These are phyloP conservation scores for Lacanobia oleracea DNA, from an alignment of 2,888 invertebrate species.

Conservation along the genomic window DNA sequence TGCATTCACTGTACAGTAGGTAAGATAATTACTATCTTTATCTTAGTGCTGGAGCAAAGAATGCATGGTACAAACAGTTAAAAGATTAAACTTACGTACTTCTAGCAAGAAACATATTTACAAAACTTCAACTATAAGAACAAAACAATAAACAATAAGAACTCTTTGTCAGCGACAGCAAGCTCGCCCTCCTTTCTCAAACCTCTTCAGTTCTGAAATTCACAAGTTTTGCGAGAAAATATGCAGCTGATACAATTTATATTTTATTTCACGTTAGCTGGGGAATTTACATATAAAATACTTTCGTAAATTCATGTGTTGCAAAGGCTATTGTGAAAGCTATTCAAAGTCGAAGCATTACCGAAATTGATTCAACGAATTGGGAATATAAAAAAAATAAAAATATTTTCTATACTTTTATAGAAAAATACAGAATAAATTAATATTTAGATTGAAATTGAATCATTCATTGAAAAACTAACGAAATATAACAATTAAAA, in stretches of 20 bases:
- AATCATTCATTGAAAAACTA: too few relatives aligned
- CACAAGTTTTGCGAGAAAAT: conserved; percentile 24
- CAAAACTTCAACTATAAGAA: conserved; percentile 6
- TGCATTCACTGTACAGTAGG: neutral
- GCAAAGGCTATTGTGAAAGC: conserved; percentile 14
- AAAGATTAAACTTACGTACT: neutral
- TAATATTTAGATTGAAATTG: too few relatives aligned
- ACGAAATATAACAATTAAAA: too few relatives aligned
- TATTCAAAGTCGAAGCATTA: conserved; percentile 11
- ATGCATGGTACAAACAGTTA: neutral
- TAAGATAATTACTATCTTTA: neutral
- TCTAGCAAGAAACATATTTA: neutral
- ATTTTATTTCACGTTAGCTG: conserved; percentile 21
- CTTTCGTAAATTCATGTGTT: conserved; percentile 21
- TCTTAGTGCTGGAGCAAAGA: neutral
- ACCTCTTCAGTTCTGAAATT: conserved; percentile 18
- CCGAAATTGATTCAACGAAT: neutral
- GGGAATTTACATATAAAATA: conserved; percentile 42
- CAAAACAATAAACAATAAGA: conserved; percentile 10
- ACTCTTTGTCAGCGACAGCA: conserved; percentile 13
- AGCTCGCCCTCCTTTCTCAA: neutral
- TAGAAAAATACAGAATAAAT: too few relatives aligned
- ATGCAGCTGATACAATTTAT: conserved; percentile 40
- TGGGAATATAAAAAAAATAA: neutral
- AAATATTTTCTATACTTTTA: too few relatives aligned